Evolutionary conservation across 2,113 vertebrate species (phyloP).

Genomic region (Entomyzon cyanotis): DNA sequence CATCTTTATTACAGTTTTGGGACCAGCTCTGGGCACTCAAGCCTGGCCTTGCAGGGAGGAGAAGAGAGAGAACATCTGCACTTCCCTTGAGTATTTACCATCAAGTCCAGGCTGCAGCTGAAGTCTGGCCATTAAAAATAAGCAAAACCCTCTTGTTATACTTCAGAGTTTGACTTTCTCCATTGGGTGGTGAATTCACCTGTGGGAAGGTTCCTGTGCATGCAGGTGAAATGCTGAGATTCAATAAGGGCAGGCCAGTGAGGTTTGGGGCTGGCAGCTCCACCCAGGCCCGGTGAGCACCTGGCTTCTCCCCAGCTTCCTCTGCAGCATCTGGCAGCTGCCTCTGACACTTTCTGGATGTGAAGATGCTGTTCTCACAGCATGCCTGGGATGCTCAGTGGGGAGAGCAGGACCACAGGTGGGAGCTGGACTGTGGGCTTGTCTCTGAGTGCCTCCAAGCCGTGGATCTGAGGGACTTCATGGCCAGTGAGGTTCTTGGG

Average conservation of each 20-base stretch:
- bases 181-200: rapidly evolving
- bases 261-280: not conserved
- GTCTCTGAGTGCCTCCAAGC: not conserved
- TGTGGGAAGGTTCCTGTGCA: not conserved
- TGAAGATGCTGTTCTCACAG: not conserved
- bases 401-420: not conserved
- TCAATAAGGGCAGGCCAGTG: not conserved
- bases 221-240: not conserved
- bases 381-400: rapidly evolving
- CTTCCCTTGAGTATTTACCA: not conserved
- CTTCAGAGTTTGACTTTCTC: not conserved
- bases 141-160: not conserved
- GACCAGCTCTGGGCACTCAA: not conserved
- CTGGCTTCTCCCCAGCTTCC: not conserved
- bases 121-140: not conserved
- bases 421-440: not conserved
- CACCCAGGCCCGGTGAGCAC: rapidly evolving
- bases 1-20: not conserved
- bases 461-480: not conserved
- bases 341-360: not conserved
- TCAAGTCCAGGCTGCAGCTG: not conserved
- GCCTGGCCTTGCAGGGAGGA: not conserved
- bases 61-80: not conserved
- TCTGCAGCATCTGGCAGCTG: not conserved
- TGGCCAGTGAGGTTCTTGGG: not conserved